phyloP scores from a whole-genome alignment of 2,888 invertebrate species.

The Agriopis aurantiaria region DNA sequence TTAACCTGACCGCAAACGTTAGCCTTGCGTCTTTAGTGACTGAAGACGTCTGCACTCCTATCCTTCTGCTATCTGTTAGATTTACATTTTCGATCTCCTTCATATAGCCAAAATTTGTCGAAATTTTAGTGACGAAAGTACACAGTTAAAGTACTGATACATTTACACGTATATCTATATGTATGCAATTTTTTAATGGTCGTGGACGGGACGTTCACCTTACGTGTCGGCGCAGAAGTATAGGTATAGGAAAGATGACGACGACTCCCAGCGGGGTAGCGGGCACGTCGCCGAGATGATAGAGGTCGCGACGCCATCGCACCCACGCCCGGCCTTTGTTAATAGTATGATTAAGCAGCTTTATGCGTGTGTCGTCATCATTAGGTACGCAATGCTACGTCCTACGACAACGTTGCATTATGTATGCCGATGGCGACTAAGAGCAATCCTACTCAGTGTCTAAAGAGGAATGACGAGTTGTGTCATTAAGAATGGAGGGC shows the following conservation, averaged over 20 bases:
- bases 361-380: constrained; percentile 14
- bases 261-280: too few species aligned
- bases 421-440: constrained; percentile 19
- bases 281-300: neutral
- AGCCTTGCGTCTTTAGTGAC: neutral
- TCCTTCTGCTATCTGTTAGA: neutral
- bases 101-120: too few species aligned
- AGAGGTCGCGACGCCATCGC: too few species aligned
- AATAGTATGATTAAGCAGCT: neutral
- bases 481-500: constrained; percentile 13
- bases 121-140: too few species aligned
- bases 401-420: constrained; percentile 33
- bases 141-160: too few species aligned
- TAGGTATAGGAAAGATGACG: too few species aligned
- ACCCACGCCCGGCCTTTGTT: neutral
- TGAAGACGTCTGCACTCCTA: too few species aligned
- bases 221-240: too few species aligned
- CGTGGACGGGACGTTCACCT: too few species aligned
- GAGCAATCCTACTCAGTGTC: constrained; percentile 1
- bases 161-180: too few species aligned
- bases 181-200: too few species aligned
- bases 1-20: neutral
- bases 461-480: constrained; percentile 10
- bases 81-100: too few species aligned
- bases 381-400: constrained; percentile 17